Evolutionary conservation across 2,888 invertebrate species (phyloP), one percentile per base, ranked within the genome.

Genomic region (Zootermopsis nevadensis): DNA sequence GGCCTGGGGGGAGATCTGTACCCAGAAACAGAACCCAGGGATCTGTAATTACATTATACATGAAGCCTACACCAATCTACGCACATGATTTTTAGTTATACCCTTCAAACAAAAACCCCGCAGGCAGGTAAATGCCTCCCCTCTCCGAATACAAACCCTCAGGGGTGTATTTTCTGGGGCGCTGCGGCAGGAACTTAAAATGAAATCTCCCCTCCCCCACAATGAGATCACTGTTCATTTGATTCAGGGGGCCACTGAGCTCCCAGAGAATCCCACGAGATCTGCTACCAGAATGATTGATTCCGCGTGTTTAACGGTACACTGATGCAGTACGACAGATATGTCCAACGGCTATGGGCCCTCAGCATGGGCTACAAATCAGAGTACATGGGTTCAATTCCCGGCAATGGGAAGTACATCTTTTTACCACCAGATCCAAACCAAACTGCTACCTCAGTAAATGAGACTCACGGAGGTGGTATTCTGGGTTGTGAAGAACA

Each of bases 101-200:
- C 24, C 33, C 69, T 69, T 7, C 3, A 22, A 69, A 69, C 10
- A 69, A 33, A 31, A 69, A 69, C 24, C 60, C 2, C 27, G 27
- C n/a, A n/a, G 48, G 7, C 27, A 33, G 33, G 69, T 33, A 4
- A 33, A 33, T 69, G 69, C 22, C 22, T 2, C 15, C 69, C 66
- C 60, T 60, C 60, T 8, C 31, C 22, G 10, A 12, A 19, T 6
- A 31, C 7, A 15, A 69, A 69, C 31, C 69, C 69, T 33, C 69
- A 69, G 33, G 69, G 69, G 69, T 69, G 69, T 69, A 33, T 69
- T 69, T 69, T 69, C 31, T 27, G 69, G 69, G 69, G 69, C 27
- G 66, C 27, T n/a, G 19, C 19, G 66, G 66, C 66, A 66, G 69
- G 1, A 10, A 33, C 31, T 69, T 69, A 33, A 69, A 69, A 69